These are phyloP conservation scores for Hyperoplus immaculatus DNA, from an alignment of 2,797 vertebrate genomes.

Conservation along the genomic window DNA sequence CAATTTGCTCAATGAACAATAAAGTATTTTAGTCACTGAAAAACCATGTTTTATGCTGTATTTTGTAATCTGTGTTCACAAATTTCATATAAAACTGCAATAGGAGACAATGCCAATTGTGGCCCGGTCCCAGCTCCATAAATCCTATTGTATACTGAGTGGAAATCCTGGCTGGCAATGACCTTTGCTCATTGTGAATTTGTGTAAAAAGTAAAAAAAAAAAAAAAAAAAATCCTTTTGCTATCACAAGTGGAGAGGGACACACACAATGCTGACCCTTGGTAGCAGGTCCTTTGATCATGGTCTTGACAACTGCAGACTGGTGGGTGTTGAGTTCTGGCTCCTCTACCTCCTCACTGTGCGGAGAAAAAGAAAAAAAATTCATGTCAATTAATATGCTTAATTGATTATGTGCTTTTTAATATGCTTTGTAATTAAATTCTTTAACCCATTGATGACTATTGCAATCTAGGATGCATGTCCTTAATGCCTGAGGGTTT, in stretches of 20 bases:
- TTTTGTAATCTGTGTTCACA: constrained; percentile 10
- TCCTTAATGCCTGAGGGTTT: too few species aligned
- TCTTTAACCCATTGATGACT: background rate
- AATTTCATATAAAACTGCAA: background rate
- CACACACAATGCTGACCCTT: constrained; percentile 70
- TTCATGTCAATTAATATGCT: background rate
- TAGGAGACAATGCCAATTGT: constrained; percentile 34
- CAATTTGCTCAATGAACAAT: constrained; percentile 29
- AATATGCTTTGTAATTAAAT: constrained; percentile 18
- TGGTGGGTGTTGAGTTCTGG: constrained; percentile 66
- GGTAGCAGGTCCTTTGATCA: constrained; percentile 77
- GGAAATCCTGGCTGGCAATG: constrained; percentile 15
- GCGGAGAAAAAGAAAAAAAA: constrained; percentile 35
- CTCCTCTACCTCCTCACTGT: constrained; percentile 83
- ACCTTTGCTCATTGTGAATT: constrained; percentile 4
- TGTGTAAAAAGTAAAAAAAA: constrained; percentile 25
- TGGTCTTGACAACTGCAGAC: constrained; percentile 73
- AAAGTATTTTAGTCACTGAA: constrained; percentile 24
- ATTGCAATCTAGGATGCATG: too few species aligned
- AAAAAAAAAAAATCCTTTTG: constrained; percentile 15
- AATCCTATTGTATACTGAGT: constrained; percentile 33
- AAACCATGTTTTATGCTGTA: constrained; percentile 15
- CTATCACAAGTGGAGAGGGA: background rate
- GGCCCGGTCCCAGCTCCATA: constrained; percentile 8
- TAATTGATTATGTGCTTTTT: background rate